Percentiles rank a stretch among this genome's conserved stretches.
phyloP scores from a whole-genome alignment of 2,888 invertebrate genomes.

The Eupithecia tripunctaria region DNA sequence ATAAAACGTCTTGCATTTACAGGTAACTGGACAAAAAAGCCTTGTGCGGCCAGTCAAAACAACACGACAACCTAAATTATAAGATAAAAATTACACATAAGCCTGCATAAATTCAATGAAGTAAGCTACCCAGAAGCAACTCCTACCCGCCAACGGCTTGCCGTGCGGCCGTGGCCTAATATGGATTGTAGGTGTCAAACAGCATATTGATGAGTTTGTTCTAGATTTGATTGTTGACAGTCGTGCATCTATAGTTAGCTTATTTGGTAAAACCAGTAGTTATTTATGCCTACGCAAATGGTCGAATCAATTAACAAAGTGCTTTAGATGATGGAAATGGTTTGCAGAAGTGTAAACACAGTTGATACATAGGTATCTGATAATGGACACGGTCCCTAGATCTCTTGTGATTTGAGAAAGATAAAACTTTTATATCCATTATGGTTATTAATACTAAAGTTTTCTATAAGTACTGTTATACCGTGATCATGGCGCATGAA shows the following conservation, averaged over 20 bases:
- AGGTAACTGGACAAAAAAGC: background rate
- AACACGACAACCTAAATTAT: background rate
- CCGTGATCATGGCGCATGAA: no score
- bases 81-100: no score
- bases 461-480: no score
- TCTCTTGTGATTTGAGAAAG: background rate
- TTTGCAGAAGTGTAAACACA: background rate
- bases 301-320: background rate
- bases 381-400: background rate
- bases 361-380: background rate
- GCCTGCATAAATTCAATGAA: no score
- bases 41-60: background rate
- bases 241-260: background rate
- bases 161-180: background rate
- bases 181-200: background rate
- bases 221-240: background rate
- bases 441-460: no score
- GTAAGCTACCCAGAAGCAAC: background rate
- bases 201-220: constrained; percentile 4
- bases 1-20: background rate
- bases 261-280: background rate
- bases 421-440: no score
- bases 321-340: no score
- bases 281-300: background rate
- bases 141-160: background rate